A percentile compares a stretch with the other conserved stretches of the same genome.
Conservation (phyloP, 1,140 invertebrate species). For the Dermatophagoides farinae region DNA sequence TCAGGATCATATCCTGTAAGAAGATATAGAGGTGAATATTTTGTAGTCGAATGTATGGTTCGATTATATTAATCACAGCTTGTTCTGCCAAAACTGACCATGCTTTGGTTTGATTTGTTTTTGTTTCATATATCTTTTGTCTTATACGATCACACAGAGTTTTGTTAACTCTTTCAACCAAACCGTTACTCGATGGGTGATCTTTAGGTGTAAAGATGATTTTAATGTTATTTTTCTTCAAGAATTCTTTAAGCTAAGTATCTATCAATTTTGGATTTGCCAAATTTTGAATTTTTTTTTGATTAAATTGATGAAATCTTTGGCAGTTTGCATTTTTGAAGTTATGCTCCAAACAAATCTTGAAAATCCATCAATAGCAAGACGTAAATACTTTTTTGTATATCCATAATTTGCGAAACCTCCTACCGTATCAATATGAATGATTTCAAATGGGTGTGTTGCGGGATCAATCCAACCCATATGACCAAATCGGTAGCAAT, state of each 20-base stretch:
- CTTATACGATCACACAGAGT: not conserved
- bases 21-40: not conserved
- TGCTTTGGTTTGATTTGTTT: not conserved
- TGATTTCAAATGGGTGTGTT: slow-evolving; percentile 10
- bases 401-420: slow-evolving; percentile 12
- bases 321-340: slow-evolving; percentile 3
- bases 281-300: not conserved
- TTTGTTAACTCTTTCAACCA: slow-evolving; percentile 5
- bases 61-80: not conserved
- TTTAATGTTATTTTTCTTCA: not conserved
- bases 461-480: slow-evolving; percentile 8
- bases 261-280: slow-evolving; percentile 1
- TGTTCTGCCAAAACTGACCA: not conserved
- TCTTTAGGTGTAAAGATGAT: not conserved
- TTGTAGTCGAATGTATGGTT: not conserved
- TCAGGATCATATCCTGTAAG: not conserved
- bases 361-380: slow-evolving; percentile 12
- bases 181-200: not conserved
- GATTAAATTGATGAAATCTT: slow-evolving; percentile 13
- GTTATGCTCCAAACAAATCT: slow-evolving; percentile 4
- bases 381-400: slow-evolving; percentile 11
- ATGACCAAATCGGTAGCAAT: not conserved
- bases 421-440: slow-evolving; percentile 14
- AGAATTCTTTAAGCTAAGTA: not conserved
- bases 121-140: not conserved